Evolutionary conservation across 1,140 invertebrate species (phyloP), one percentile per base, ranked within the genome.

Genomic region (Drosophila tani): DNA sequence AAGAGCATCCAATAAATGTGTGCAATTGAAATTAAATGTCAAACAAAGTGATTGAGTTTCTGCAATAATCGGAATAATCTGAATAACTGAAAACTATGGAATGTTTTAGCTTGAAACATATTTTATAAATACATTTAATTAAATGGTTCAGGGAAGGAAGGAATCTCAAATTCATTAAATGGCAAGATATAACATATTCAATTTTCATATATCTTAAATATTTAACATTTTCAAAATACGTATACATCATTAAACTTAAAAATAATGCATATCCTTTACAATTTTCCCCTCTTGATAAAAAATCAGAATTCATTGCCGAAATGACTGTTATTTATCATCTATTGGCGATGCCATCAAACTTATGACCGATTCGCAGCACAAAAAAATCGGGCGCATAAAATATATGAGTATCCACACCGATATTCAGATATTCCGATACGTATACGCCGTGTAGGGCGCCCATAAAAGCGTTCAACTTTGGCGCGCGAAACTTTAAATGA

Each of bases 401-500:
- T 77, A 69, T 78, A 56, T 43, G 67, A 0, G 7, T 57, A 29
- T 58, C 12, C 35, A 35, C 24, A 38, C 49, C 29, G 21, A 41
- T 58, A 70, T 49, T 41, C 51, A 55, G 50, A 67, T 70, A 55
- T 47, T 55, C 32, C 19, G 49, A 35, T 71, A 58, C 51, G 63
- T 47, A 69, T 67, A 69, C 47, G 66, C 38, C 32, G 6, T 14
- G 50, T 71, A 5, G 27, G 14, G 0, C 38, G 46, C 29, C 14
- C 24, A 51, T 41, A n/a, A 74, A 51, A 75, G n/a, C 51, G 27
- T 43, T 41, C 50, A 71, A 71, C 66, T 78, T 79, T 59, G 29
- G 14, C 51, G 40, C 45, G 65, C n/a, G 24, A 64, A 78, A 79
- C 66, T 76, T 76, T 75, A 76, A 76, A 76, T 76, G 45, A 55